Evolutionary conservation across 2,888 invertebrate genomes (phyloP).

Genomic region (Amblyteles armatorius): DNA sequence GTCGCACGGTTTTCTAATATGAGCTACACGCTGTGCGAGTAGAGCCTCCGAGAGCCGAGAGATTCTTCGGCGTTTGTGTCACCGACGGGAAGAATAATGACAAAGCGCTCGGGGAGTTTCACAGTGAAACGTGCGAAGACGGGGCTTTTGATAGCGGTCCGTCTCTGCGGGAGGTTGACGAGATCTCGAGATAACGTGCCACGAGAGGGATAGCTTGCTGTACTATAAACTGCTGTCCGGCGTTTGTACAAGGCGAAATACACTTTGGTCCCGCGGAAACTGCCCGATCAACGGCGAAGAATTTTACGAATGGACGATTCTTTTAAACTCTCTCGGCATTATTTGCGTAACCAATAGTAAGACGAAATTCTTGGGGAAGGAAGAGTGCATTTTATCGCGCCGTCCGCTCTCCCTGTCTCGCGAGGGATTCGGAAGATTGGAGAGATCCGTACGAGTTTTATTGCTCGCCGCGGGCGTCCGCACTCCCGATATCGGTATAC

Average conservation of each 20-base stretch:
- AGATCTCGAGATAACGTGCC: conserved; percentile 64
- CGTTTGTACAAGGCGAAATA: conserved; percentile 24
- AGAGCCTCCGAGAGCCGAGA: conserved; percentile 25
- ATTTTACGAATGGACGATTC: conserved; percentile 45
- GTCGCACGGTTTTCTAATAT: conserved; percentile 60
- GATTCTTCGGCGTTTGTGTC: conserved; percentile 40
- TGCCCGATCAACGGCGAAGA: conserved; percentile 31
- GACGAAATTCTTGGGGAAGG: conserved; percentile 77
- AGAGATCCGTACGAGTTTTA: conserved; percentile 77
- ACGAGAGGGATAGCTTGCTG: conserved; percentile 55
- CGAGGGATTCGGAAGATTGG: conserved; percentile 22
- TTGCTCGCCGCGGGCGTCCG: conserved; percentile 76
- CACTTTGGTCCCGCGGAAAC: background rate
- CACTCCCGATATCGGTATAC: conserved; percentile 65
- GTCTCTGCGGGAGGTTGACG: conserved; percentile 66
- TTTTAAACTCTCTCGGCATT: conserved; percentile 74
- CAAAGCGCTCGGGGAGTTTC: conserved; percentile 45
- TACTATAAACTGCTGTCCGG: conserved; percentile 42
- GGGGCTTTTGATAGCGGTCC: conserved; percentile 64
- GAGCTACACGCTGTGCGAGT: conserved; percentile 32
- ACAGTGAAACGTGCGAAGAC: conserved; percentile 63
- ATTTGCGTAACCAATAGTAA: conserved; percentile 81
- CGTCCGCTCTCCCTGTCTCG: background rate
- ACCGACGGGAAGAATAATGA: conserved; percentile 60
- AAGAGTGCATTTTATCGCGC: conserved; percentile 14